Percentiles rank a stretch among this genome's conserved stretches.
Conservation (phyloP, 1,140 invertebrate species). For the Diprion similis region DNA sequence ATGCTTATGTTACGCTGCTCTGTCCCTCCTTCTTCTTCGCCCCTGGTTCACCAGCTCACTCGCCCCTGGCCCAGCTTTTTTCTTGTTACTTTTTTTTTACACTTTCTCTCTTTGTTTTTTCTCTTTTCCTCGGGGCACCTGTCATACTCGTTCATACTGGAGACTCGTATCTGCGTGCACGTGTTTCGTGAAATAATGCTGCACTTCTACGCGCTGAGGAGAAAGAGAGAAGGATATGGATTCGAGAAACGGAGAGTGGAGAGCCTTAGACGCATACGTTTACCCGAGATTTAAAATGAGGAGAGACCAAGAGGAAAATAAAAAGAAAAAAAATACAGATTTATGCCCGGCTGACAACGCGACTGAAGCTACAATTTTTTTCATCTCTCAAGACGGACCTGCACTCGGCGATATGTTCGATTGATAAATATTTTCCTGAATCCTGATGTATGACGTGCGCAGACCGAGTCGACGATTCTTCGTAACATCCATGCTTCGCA, state of each 20-base stretch:
- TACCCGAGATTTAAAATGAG: neutral
- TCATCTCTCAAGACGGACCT: too few relatives aligned
- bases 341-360: neutral
- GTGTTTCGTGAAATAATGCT: neutral
- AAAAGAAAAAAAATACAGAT: neutral
- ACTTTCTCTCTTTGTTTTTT: constrained; percentile 24
- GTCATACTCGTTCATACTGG: constrained; percentile 50
- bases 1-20: constrained; percentile 49
- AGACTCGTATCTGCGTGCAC: constrained; percentile 1
- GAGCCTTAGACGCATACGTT: too few relatives aligned
- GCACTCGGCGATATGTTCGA: too few relatives aligned
- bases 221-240: neutral
- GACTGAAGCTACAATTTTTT: too few relatives aligned
- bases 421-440: too few relatives aligned
- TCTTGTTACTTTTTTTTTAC: neutral
- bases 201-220: neutral
- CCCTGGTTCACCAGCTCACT: constrained; percentile 30
- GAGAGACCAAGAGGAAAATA: too few relatives aligned
- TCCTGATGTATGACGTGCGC: too few relatives aligned
- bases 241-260: neutral
- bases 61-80: constrained; percentile 12
- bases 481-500: too few relatives aligned
- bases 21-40: neutral
- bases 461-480: too few relatives aligned
- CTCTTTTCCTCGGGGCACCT: constrained; percentile 54